phyloP scores from a whole-genome alignment of 1,140 invertebrate species.

The Stratiolaelaps scimitus region DNA sequence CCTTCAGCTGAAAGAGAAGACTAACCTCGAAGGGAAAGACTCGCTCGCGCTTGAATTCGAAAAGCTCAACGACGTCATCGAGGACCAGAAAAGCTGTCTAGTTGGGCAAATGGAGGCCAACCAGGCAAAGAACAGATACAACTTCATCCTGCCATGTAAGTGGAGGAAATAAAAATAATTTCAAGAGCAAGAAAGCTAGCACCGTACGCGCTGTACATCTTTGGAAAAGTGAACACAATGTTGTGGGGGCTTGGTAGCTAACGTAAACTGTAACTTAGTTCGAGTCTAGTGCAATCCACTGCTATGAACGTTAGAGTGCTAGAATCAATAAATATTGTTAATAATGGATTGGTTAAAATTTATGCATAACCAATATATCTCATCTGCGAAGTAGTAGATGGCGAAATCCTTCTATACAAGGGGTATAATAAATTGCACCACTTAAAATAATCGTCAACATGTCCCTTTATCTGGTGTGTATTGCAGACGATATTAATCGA shows the following conservation, averaged over 20 bases:
- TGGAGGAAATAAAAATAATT: conserved; percentile 28
- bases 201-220: no score
- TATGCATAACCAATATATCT: no score
- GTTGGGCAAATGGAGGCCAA: conserved; percentile 71
- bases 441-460: conserved; percentile 34
- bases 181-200: no score
- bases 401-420: neutral
- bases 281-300: no score
- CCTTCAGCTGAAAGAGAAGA: conserved; percentile 54
- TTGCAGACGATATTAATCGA: conserved; percentile 61
- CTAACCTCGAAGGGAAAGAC: conserved; percentile 48
- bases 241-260: no score
- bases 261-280: no score
- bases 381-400: no score
- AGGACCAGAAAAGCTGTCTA: conserved; percentile 64
- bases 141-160: conserved; percentile 66
- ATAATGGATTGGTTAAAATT: no score
- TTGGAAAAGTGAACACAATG: no score
- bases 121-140: conserved; percentile 69
- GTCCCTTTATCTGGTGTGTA: conserved; percentile 33
- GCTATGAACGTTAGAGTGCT: no score
- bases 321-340: no score
- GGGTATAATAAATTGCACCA: neutral
- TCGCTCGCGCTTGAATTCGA: conserved; percentile 69
- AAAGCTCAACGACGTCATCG: conserved; percentile 64